These are phyloP conservation scores for Condylura cristata DNA, from an alignment of 2,113 vertebrate genomes.

Conservation along the genomic window DNA sequence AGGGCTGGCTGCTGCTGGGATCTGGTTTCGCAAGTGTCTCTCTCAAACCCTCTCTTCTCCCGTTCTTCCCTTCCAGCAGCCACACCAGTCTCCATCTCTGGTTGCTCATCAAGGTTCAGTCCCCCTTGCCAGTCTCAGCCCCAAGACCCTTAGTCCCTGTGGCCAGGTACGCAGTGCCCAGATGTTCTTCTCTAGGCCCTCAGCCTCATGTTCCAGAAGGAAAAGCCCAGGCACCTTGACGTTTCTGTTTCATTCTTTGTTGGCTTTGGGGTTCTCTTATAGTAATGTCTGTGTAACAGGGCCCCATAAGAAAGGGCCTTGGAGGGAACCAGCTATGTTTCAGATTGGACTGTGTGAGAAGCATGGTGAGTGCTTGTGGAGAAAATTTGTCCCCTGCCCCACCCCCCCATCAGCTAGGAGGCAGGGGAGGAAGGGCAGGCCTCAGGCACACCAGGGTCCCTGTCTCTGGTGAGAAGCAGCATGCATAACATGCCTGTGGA, in stretches of 20 bases:
- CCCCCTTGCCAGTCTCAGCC: background rate
- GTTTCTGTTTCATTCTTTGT: background rate
- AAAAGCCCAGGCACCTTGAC: background rate
- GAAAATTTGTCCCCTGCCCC: background rate
- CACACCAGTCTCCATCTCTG: background rate
- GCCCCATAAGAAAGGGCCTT: background rate
- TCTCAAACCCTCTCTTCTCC: background rate
- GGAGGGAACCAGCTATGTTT: fast-evolving
- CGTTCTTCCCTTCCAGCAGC: background rate
- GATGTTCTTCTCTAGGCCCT: background rate
- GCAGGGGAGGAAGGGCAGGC: background rate
- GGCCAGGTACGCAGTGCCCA: background rate
- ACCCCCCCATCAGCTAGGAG: background rate
- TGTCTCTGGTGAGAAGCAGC: background rate
- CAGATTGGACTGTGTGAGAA: background rate
- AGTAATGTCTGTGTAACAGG: fast-evolving
- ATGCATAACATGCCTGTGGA: fast-evolving
- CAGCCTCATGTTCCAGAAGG: background rate
- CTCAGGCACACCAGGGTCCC: too few relatives aligned
- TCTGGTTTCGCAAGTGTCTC: too few relatives aligned
- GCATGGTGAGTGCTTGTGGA: background rate
- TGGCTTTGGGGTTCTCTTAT: background rate
- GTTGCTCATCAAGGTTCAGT: fast-evolving
- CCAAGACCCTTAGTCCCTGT: fast-evolving
- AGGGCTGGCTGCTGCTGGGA: too few relatives aligned